phyloP scores from a whole-genome alignment of 2,113 vertebrate genomes.

The Axis porcinus region DNA sequence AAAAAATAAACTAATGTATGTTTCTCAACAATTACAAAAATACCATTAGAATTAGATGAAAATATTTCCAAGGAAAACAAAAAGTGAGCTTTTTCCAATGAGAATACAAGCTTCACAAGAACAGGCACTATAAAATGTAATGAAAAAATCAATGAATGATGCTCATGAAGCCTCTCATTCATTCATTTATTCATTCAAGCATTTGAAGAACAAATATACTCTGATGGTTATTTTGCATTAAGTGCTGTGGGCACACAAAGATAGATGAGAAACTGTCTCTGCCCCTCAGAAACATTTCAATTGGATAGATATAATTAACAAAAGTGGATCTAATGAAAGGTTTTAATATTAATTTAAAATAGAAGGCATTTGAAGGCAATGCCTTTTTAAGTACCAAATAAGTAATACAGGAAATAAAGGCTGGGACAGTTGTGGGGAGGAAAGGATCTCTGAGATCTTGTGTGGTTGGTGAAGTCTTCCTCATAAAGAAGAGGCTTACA shows the following conservation, averaged over 20 bases:
- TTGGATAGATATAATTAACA: background rate
- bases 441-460: background rate
- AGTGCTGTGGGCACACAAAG: background rate
- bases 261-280: background rate
- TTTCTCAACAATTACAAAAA: background rate
- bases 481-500: background rate
- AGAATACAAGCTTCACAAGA: background rate
- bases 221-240: background rate
- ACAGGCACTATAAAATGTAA: background rate
- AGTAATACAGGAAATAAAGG: background rate
- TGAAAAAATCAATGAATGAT: background rate
- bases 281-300: background rate
- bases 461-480: background rate
- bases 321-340: background rate
- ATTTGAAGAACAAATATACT: background rate
- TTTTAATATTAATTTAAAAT: background rate
- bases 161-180: background rate
- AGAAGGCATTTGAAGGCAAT: background rate
- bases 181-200: background rate
- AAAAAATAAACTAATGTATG: background rate
- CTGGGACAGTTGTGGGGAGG: background rate
- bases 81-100: background rate
- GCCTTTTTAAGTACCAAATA: background rate
- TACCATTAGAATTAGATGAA: background rate
- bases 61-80: background rate